phyloP scores from a whole-genome alignment of 2,113 vertebrate genomes.

The Athene cunicularia region DNA sequence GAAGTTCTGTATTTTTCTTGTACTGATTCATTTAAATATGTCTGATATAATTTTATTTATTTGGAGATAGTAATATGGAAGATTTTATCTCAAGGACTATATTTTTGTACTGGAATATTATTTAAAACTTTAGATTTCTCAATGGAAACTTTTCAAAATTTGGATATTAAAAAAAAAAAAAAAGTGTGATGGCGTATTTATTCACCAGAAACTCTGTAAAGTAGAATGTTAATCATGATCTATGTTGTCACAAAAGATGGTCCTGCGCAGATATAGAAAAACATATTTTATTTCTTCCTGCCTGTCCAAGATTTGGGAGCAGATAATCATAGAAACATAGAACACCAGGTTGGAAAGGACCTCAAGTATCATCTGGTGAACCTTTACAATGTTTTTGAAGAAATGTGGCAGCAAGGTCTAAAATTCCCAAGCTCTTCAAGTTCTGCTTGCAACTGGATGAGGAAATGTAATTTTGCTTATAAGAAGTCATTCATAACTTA shows the following conservation, averaged over 20 bases:
- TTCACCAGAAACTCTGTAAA: not conserved
- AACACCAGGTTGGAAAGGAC: too few species aligned
- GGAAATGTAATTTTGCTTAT: not conserved
- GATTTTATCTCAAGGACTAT: not conserved
- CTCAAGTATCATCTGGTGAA: too few species aligned
- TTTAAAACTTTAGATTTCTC: conserved; percentile 32
- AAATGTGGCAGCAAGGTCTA: not conserved
- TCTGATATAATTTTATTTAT: conserved; percentile 44
- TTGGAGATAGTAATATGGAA: not conserved
- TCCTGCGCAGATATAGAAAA: not conserved
- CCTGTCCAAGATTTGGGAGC: not conserved
- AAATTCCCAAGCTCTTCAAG: not conserved
- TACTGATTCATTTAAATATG: not conserved
- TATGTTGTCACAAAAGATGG: not conserved
- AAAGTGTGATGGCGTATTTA: not conserved
- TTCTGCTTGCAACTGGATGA: not conserved
- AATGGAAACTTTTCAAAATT: not conserved
- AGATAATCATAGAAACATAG: too few species aligned
- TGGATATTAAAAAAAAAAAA: not conserved
- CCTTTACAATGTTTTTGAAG: not conserved
- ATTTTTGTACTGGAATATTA: conserved; percentile 30
- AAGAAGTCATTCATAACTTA: not conserved
- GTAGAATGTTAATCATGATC: not conserved
- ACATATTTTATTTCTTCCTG: not conserved
- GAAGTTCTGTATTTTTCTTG: not conserved